Conservation (phyloP, 2,888 invertebrate species). For the Patella caerulea region DNA sequence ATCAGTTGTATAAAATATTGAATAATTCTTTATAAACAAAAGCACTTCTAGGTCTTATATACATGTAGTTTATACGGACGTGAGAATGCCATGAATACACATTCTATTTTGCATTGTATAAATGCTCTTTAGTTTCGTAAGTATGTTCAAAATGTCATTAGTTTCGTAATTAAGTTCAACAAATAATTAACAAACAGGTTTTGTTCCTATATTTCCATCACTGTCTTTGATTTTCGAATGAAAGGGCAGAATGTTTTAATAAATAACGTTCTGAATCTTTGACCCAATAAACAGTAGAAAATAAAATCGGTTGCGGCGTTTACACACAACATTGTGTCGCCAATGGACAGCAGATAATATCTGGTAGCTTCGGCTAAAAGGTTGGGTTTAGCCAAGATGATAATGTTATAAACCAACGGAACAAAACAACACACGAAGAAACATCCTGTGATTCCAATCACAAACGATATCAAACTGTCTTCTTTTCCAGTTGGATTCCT, state of each 20-base stretch:
- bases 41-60: no score
- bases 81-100: no score
- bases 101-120: no score
- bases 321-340: conserved; percentile 39
- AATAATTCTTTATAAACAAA: no score
- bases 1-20: no score
- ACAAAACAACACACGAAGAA: conserved; percentile 42
- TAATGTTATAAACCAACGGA: conserved; percentile 33
- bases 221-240: no score
- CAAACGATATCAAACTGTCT: conserved; percentile 38
- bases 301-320: conserved; percentile 44
- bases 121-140: no score
- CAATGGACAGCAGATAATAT: conserved; percentile 30
- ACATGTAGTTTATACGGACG: no score
- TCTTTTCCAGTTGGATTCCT: conserved; percentile 28
- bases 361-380: conserved; percentile 16
- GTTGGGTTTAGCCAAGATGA: conserved; percentile 29
- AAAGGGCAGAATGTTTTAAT: conserved; percentile 30
- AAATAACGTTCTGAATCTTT: conserved; percentile 35
- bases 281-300: conserved; percentile 42
- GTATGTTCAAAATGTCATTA: no score
- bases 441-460: conserved; percentile 40
- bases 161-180: no score
- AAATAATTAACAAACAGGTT: no score
- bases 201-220: no score